Evolutionary conservation across 2,113 vertebrate species (phyloP).

Genomic region (Nematolebias whitei): DNA sequence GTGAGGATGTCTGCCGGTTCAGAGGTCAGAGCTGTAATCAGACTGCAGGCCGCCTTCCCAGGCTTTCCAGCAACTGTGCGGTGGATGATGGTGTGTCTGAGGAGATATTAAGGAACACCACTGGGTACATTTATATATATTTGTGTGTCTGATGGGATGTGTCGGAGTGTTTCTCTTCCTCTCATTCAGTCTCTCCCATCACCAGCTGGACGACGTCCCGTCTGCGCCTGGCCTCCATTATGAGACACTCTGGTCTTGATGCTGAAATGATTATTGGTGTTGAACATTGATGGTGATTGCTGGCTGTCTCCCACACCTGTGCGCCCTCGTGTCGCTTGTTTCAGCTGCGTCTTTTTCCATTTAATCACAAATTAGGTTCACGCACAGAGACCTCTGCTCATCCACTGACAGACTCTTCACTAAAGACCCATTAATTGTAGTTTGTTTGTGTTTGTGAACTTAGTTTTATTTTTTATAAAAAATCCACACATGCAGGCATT

Average conservation of each 20-base stretch:
- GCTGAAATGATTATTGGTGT: slow-evolving; percentile 71
- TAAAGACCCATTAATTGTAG: slow-evolving; percentile 7
- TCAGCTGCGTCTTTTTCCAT: slow-evolving; percentile 56
- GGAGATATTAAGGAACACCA: slow-evolving; percentile 27
- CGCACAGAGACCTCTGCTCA: slow-evolving; percentile 36
- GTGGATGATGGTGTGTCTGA: slow-evolving; percentile 17
- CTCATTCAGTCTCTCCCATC: slow-evolving; percentile 33
- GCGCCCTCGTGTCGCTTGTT: slow-evolving; percentile 55
- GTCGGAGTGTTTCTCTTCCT: slow-evolving; percentile 24
- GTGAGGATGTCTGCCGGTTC: slow-evolving; percentile 64
- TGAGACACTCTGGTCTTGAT: slow-evolving; percentile 60
- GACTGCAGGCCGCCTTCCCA: slow-evolving; percentile 77
- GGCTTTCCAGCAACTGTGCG: slow-evolving; percentile 51
- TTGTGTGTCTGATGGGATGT: slow-evolving; percentile 28
- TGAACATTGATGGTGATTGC: slow-evolving; percentile 73
- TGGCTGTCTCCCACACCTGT: slow-evolving; percentile 73
- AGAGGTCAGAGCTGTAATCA: slow-evolving; percentile 78
- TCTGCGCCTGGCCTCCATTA: slow-evolving; percentile 66
- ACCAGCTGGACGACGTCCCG: slow-evolving; percentile 67
- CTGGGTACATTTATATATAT: slow-evolving; percentile 37
- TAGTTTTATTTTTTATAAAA: background rate
- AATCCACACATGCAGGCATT: background rate
- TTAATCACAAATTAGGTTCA: slow-evolving; percentile 56
- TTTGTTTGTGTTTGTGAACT: background rate
- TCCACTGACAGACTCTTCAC: slow-evolving; percentile 37